These are phyloP conservation scores for Mizuhopecten yessoensis DNA, from an alignment of 1,140 invertebrate species.

Conservation along the genomic window DNA sequence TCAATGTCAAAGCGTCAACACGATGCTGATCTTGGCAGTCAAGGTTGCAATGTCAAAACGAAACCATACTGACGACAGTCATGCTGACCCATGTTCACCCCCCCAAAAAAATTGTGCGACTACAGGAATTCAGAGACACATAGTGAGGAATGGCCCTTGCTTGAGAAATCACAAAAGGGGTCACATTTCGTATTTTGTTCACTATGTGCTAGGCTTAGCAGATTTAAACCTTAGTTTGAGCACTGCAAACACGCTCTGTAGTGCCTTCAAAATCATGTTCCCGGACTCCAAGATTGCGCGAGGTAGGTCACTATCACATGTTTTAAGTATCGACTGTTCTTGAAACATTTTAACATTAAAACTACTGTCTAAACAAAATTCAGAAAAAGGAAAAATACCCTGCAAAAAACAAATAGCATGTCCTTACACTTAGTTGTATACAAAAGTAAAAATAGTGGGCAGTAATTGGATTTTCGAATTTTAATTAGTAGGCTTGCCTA, in stretches of 20 bases:
- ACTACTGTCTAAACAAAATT: no score
- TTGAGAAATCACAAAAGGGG: neutral
- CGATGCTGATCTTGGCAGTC: neutral
- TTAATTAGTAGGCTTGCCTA: no score
- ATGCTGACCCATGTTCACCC: neutral
- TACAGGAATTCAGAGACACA: neutral
- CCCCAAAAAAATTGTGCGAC: neutral
- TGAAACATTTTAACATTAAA: no score
- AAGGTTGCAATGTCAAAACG: neutral
- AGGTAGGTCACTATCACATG: neutral
- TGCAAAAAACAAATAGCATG: no score
- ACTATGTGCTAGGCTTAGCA: neutral
- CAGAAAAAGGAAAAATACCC: no score
- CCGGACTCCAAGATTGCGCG: slow-evolving; percentile 46
- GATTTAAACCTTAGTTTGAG: slow-evolving; percentile 36
- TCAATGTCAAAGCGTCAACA: neutral
- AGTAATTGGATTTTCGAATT: no score
- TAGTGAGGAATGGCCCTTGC: neutral
- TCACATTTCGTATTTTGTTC: neutral
- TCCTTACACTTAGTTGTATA: no score
- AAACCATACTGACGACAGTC: neutral
- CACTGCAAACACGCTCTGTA: slow-evolving; percentile 42
- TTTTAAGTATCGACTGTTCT: no score
- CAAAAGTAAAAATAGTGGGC: no score
- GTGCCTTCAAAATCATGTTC: slow-evolving; percentile 50